These are phyloP conservation scores for Trichogramma evanescens DNA, from an alignment of 2,888 invertebrate species.

Conservation along the genomic window DNA sequence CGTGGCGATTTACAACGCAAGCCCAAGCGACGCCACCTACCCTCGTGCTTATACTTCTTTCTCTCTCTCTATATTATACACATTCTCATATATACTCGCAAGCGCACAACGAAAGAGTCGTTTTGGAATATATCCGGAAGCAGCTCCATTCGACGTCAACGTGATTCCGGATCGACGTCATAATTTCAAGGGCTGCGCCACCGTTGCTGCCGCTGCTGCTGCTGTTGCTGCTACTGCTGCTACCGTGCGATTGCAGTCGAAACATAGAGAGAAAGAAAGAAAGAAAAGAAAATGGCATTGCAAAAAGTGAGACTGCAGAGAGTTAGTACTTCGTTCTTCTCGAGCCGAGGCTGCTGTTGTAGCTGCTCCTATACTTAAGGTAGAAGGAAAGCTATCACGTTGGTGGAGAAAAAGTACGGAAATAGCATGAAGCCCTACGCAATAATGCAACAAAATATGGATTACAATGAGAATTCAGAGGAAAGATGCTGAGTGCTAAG, in stretches of 20 bases:
- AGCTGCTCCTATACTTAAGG: no score
- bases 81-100: neutral
- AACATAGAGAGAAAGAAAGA: constrained; percentile 7
- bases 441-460: constrained; percentile 18
- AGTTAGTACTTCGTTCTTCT: no score
- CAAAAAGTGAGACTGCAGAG: constrained; percentile 3
- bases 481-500: no score
- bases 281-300: constrained; percentile 11
- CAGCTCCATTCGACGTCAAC: constrained; percentile 33
- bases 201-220: constrained; percentile 3
- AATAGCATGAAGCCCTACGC: constrained; percentile 13
- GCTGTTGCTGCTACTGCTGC: constrained; percentile 8
- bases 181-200: constrained; percentile 33
- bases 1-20: constrained; percentile 16
- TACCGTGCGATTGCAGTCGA: neutral
- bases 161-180: constrained; percentile 37
- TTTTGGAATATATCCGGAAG: constrained; percentile 27
- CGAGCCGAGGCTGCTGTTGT: no score
- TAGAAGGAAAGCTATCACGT: constrained; percentile 11
- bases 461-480: no score
- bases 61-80: neutral
- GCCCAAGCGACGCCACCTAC: neutral
- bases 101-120: constrained; percentile 22
- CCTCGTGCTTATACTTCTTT: neutral
- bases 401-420: constrained; percentile 15